Conservation (phyloP, 2,888 invertebrate genomes). For the Caenorhabditis afra region DNA sequence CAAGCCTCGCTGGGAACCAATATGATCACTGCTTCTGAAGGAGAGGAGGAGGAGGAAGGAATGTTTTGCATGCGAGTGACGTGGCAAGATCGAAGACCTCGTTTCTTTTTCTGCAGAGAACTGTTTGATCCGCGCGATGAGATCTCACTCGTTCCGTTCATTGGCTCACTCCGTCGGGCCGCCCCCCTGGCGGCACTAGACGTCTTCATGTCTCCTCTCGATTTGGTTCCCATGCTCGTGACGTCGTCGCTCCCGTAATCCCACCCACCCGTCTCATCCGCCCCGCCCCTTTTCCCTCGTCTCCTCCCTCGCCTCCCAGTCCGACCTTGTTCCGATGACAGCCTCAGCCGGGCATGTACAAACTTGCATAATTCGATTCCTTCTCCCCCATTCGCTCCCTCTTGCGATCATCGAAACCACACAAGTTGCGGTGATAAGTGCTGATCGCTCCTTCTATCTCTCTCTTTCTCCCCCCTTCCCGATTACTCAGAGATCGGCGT, state of each 20-base stretch:
- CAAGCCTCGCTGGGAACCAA: too few species aligned
- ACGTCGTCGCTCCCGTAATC: conserved; percentile 22
- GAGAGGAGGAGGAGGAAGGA: too few species aligned
- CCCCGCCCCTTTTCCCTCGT: conserved; percentile 17
- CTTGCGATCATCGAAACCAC: conserved; percentile 45
- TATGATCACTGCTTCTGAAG: too few species aligned
- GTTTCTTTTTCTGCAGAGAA: conserved; percentile 45
- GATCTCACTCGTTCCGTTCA: conserved; percentile 23
- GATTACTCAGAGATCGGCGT: conserved; percentile 55
- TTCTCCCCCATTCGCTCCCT: background rate
- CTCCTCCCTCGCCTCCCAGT: conserved; percentile 1
- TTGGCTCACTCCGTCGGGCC: background rate
- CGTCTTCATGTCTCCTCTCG: background rate
- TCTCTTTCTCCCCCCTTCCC: conserved; percentile 24
- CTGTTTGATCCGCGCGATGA: conserved; percentile 38
- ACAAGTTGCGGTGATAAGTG: conserved; percentile 43
- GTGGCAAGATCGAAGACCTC: conserved; percentile 50
- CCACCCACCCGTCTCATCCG: conserved; percentile 27
- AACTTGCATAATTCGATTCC: conserved; percentile 49
- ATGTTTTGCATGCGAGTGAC: conserved; percentile 25
- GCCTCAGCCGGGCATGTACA: conserved; percentile 15
- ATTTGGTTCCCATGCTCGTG: conserved; percentile 47
- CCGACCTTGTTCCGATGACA: conserved; percentile 30
- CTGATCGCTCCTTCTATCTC: conserved; percentile 30
- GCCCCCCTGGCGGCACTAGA: background rate